phyloP scores from a whole-genome alignment of 1,140 invertebrate species.

The Steinernema feltiae region DNA sequence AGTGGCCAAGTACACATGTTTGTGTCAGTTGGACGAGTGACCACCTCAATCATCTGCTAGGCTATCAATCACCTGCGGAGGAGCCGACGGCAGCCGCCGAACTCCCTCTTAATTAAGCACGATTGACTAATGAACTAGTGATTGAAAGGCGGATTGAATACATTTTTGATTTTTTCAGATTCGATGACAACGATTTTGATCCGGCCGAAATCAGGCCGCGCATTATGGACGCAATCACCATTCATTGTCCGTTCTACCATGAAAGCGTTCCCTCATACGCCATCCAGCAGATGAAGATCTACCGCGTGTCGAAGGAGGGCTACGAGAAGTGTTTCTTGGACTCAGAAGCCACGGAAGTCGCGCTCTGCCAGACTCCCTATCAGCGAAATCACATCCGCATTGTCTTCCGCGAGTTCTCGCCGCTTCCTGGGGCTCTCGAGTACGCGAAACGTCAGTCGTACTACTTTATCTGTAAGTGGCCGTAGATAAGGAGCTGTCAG shows the following conservation, averaged over 20 bases:
- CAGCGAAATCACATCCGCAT: constrained; percentile 13
- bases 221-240: constrained; percentile 6
- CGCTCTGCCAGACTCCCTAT: constrained; percentile 9
- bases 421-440: constrained; percentile 11
- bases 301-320: neutral
- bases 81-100: neutral
- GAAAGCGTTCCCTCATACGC: neutral
- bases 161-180: neutral
- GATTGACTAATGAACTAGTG: neutral
- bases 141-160: too few relatives aligned
- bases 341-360: neutral
- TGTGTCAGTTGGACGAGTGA: constrained; percentile 12
- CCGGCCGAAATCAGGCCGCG: constrained; percentile 7
- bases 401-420: constrained; percentile 18
- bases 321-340: constrained; percentile 17
- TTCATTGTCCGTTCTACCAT: constrained; percentile 8
- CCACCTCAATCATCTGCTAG: neutral
- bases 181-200: neutral
- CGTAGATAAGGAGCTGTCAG: constrained; percentile 2
- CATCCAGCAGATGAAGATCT: constrained; percentile 1
- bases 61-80: constrained; percentile 13
- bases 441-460: constrained; percentile 2
- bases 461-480: constrained; percentile 19
- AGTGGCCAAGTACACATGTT: constrained; percentile 11
- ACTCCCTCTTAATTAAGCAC: neutral